Base-by-base conservation (phyloP, 2,888 invertebrate species). In the Rhyacophila evoluta region DNA sequence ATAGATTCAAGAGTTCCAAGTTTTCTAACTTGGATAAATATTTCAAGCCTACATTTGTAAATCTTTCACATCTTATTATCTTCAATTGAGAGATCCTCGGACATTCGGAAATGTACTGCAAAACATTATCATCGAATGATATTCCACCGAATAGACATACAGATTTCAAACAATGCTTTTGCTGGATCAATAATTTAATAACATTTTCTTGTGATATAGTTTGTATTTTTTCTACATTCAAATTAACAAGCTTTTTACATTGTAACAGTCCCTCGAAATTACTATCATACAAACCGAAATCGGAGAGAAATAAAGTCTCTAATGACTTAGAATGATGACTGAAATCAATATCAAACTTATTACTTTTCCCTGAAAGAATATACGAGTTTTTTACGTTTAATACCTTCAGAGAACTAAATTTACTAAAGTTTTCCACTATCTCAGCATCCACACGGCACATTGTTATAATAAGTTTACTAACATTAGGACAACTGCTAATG, bases 211-310 rank as follows among this genome's bases (percentile, higher is more conserved):
- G 79, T 28, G 84, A 83, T 1, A 90, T 84, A 82, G 85, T 85
- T 83, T 84, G 86, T 74, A 89, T 87, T 85, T 89, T 89, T 78
- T 88, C 88, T 82, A 90, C 88, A 29, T 85, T 85, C 82, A 90
- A 87, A 80, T 88, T 86, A 80, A 84, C 85, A 55, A 90, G 84
- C 83, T 87, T 82, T 55, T 84, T 83, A 83, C 89, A 89, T 1
- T 84, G 82, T 27, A 89, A 81, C 79, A 90, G 85, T 68, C 84
- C 85, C 29, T 86, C 83, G 83, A 88, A 88, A 81, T 89, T 89
- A 6, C 72, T 79, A 8, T 83, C 41, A 27, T 85, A 86, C 0
- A 90, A 84, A 12, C 89, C 89, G 84, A 89, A 90, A 83, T 89
- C 88, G 0, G 89, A 87, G 41, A 90, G 84, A 77, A 85, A 84